Conservation (phyloP, 2,113 vertebrate species). For the Scalopus aquaticus region DNA sequence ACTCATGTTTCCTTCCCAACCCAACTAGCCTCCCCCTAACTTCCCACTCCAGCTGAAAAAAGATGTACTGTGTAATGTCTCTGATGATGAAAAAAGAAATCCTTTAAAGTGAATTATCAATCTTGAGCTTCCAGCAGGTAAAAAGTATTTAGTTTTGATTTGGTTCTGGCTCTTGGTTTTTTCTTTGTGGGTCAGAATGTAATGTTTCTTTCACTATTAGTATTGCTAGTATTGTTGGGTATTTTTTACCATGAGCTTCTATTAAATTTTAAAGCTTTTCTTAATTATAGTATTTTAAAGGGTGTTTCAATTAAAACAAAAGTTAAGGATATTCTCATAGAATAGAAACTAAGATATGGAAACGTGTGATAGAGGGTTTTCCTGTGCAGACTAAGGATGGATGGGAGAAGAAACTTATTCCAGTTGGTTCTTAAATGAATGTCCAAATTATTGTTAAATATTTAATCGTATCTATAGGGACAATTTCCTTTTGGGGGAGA, state of each 20-base stretch:
- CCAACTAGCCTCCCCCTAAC: neutral
- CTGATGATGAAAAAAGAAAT: neutral
- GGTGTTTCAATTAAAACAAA: slow-evolving; percentile 28
- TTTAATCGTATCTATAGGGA: neutral
- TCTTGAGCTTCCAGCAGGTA: neutral
- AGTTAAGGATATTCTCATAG: neutral
- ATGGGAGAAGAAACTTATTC: neutral
- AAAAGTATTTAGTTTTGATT: neutral
- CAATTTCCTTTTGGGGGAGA: neutral
- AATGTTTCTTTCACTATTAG: neutral
- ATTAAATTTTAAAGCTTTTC: neutral
- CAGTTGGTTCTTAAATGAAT: neutral
- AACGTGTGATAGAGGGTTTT: neutral
- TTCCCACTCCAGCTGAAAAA: slow-evolving; percentile 11
- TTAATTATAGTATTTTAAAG: slow-evolving; percentile 4
- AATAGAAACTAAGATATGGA: neutral
- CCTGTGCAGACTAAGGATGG: neutral
- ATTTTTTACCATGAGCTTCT: neutral
- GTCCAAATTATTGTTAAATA: neutral
- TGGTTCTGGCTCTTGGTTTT: neutral
- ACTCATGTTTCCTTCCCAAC: neutral
- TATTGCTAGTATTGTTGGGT: neutral
- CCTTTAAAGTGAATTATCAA: neutral
- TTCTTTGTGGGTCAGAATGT: neutral
- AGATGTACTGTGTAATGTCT: neutral